These are phyloP conservation scores for Diadema setosum DNA, from an alignment of 35 echinoderm and acorn worm genomes.

Conservation along the genomic window DNA sequence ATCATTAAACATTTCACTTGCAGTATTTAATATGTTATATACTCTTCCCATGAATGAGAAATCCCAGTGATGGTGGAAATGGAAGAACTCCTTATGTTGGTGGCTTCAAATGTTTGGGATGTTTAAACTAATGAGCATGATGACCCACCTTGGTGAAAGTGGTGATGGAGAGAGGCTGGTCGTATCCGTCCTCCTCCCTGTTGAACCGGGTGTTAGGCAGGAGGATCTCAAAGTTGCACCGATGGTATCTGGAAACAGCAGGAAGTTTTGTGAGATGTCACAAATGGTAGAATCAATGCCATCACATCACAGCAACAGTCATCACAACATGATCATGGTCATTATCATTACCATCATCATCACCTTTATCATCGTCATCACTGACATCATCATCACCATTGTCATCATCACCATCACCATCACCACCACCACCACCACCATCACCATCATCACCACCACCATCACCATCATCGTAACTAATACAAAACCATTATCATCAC, in stretches of 20 bases:
- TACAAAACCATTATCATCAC: too few relatives aligned
- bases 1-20: too few relatives aligned
- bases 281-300: background rate
- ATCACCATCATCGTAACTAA: too few relatives aligned
- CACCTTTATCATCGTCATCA: background rate
- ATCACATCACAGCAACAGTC: background rate
- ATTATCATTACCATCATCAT: background rate
- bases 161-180: conserved; percentile 40
- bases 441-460: too few relatives aligned
- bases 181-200: conserved; percentile 18
- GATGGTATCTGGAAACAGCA: conserved; percentile 62
- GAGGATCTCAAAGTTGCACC: conserved; percentile 90
- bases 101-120: too few relatives aligned
- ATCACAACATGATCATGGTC: background rate
- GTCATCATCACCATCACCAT: background rate
- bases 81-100: too few relatives aligned
- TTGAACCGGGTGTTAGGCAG: conserved; percentile 49
- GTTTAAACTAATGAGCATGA: too few relatives aligned
- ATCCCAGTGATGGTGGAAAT: too few relatives aligned
- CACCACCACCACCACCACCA: too few relatives aligned
- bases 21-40: too few relatives aligned
- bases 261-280: background rate
- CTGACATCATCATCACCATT: background rate
- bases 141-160: conserved; percentile 74
- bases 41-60: too few relatives aligned